A percentile compares a stretch with the other conserved stretches of the same genome.
Evolutionary conservation across 2,888 invertebrate genomes (phyloP).

Genomic region (Frankliniella intonsa): DNA sequence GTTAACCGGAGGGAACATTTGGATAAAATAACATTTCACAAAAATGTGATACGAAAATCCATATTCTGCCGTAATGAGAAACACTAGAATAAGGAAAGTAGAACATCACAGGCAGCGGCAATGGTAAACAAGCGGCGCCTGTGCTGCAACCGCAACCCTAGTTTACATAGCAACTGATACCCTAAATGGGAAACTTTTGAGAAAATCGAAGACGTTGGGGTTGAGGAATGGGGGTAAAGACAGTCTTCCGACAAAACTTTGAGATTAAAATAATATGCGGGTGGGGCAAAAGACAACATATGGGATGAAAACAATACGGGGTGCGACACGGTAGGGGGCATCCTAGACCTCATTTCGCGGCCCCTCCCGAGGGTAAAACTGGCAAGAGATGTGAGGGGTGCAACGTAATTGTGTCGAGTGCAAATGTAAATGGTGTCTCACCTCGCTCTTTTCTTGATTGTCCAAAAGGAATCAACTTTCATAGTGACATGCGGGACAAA

Average conservation of each 20-base stretch:
- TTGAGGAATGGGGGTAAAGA: too few relatives aligned
- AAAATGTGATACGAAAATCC: too few relatives aligned
- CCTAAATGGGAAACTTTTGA: too few relatives aligned
- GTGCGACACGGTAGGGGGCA: not conserved
- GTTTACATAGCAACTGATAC: conserved; percentile 5
- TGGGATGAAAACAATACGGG: conserved; percentile 16
- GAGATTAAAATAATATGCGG: too few relatives aligned
- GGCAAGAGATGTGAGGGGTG: not conserved
- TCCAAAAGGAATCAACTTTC: conserved; percentile 62
- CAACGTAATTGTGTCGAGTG: not conserved
- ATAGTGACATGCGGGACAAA: conserved; percentile 63
- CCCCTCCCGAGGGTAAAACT: conserved; percentile 17
- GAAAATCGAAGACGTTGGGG: too few relatives aligned
- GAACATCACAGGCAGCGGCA: not conserved
- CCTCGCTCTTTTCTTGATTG: conserved; percentile 60
- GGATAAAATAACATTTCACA: too few relatives aligned
- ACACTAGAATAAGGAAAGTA: not conserved
- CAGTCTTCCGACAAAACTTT: too few relatives aligned
- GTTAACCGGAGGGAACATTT: too few relatives aligned
- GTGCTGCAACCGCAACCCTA: not conserved
- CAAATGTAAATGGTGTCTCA: conserved; percentile 44
- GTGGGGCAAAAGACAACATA: not conserved
- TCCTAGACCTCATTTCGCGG: conserved; percentile 31
- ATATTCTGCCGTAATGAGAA: too few relatives aligned
- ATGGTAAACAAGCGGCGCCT: conserved; percentile 4